A percentile compares a stretch with the other conserved stretches of the same genome.
phyloP scores from a whole-genome alignment of 1,140 invertebrate genomes.

The Tenebrio molitor region DNA sequence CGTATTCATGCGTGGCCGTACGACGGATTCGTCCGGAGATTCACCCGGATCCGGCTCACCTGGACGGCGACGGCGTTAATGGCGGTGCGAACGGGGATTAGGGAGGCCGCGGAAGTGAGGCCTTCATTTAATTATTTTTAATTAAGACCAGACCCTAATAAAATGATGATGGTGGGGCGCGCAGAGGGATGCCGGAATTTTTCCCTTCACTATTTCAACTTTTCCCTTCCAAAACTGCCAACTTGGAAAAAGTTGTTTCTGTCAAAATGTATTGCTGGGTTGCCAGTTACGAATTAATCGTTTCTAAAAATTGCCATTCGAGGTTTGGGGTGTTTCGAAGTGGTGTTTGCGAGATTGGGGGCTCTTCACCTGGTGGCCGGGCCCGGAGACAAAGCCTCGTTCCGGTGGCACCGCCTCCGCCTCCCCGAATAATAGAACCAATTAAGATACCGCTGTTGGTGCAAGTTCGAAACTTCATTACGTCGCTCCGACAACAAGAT shows the following conservation, averaged over 20 bases:
- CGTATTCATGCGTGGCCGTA: slow-evolving; percentile 48
- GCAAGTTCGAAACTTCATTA: slow-evolving; percentile 43
- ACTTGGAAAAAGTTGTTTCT: too few species aligned
- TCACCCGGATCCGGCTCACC: slow-evolving; percentile 3
- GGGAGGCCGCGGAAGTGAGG: slow-evolving; percentile 5
- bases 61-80: not conserved
- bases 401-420: not conserved
- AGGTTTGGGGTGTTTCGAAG: too few species aligned
- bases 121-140: slow-evolving; percentile 15
- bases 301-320: too few species aligned
- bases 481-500: slow-evolving; percentile 25
- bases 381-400: not conserved
- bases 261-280: too few species aligned
- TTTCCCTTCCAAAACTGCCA: too few species aligned
- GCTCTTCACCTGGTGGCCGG: not conserved
- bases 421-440: slow-evolving; percentile 18
- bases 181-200: too few species aligned
- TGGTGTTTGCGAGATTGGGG: too few species aligned
- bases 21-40: not conserved
- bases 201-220: too few species aligned
- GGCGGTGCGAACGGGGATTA: not conserved
- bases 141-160: too few species aligned
- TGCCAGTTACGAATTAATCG: too few species aligned
- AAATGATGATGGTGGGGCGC: too few species aligned
- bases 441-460: slow-evolving; percentile 40